Conservation (phyloP, 2,888 invertebrate genomes). For the Pteria penguin region DNA sequence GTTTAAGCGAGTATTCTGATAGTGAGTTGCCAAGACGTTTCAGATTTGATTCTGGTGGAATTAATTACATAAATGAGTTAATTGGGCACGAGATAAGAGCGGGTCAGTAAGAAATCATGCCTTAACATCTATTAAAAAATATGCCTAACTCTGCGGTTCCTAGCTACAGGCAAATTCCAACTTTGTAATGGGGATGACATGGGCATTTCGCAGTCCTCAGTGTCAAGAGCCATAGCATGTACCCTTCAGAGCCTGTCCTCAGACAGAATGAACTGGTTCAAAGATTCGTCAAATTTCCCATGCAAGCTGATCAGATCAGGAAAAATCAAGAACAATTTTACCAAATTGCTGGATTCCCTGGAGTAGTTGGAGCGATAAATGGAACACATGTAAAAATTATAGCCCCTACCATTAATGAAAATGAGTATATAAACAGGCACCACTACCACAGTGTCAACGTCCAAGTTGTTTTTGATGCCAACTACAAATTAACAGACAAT, state of each 20-base stretch:
- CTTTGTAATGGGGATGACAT: not conserved
- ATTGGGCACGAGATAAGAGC: not conserved
- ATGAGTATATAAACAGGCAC: not conserved
- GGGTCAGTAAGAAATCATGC: not conserved
- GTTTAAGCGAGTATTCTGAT: too few relatives aligned
- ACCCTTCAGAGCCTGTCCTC: not conserved
- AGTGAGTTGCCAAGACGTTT: too few relatives aligned
- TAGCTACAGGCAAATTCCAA: conserved; percentile 3
- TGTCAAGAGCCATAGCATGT: not conserved
- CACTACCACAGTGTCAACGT: too few relatives aligned
- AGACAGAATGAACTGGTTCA: too few relatives aligned
- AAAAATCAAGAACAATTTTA: not conserved
- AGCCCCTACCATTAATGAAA: not conserved
- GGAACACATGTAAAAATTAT: too few relatives aligned
- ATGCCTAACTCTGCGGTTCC: not conserved
- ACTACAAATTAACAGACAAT: too few relatives aligned
- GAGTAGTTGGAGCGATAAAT: too few relatives aligned
- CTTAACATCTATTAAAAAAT: not conserved
- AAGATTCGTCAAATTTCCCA: conserved; percentile 5
- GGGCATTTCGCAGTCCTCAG: conserved; percentile 7
- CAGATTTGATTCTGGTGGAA: too few relatives aligned
- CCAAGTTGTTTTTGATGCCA: too few relatives aligned
- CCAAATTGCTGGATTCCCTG: conserved; percentile 22
- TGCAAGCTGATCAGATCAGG: not conserved
- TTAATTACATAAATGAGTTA: not conserved